Evolutionary conservation across 1,140 invertebrate genomes (phyloP).

Genomic region (Drosophila dunni): DNA sequence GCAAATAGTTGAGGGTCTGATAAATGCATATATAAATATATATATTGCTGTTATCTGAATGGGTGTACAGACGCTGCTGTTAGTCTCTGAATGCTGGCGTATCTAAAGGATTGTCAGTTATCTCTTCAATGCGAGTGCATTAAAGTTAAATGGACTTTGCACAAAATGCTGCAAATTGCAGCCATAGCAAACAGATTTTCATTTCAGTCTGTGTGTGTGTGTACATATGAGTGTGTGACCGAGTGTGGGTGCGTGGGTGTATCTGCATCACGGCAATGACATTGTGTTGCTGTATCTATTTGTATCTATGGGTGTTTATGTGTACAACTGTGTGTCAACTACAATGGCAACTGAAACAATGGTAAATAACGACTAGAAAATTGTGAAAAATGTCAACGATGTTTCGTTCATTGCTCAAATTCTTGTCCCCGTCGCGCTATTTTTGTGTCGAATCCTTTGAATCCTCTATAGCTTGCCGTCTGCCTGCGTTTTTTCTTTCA

Average conservation of each 20-base stretch:
- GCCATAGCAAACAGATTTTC: slow-evolving; percentile 58
- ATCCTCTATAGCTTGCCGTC: neutral
- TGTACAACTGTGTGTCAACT: slow-evolving; percentile 20
- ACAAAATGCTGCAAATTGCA: slow-evolving; percentile 76
- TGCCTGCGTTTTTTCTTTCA: neutral
- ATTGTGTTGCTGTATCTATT: slow-evolving; percentile 9
- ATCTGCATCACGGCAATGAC: neutral
- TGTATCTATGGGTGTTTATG: slow-evolving; percentile 22
- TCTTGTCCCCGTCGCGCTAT: slow-evolving; percentile 65
- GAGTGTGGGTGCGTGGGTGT: slow-evolving; percentile 1
- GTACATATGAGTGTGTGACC: neutral
- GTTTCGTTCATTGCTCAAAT: slow-evolving; percentile 69
- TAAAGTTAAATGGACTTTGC: slow-evolving; percentile 76
- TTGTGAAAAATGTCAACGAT: slow-evolving; percentile 79
- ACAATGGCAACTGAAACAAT: slow-evolving; percentile 69
- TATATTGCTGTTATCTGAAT: slow-evolving; percentile 53
- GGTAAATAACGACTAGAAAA: slow-evolving; percentile 82
- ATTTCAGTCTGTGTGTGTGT: slow-evolving; percentile 14
- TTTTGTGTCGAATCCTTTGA: slow-evolving; percentile 44
- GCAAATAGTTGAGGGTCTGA: slow-evolving; percentile 15
- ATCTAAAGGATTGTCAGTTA: slow-evolving; percentile 19
- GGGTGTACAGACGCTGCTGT: slow-evolving; percentile 30
- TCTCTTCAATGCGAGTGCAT: slow-evolving; percentile 59
- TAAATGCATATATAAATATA: neutral
- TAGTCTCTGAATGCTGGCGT: neutral